These are phyloP conservation scores for Lepisosteus oculatus DNA, from an alignment of 2,113 vertebrate genomes.

Conservation along the genomic window DNA sequence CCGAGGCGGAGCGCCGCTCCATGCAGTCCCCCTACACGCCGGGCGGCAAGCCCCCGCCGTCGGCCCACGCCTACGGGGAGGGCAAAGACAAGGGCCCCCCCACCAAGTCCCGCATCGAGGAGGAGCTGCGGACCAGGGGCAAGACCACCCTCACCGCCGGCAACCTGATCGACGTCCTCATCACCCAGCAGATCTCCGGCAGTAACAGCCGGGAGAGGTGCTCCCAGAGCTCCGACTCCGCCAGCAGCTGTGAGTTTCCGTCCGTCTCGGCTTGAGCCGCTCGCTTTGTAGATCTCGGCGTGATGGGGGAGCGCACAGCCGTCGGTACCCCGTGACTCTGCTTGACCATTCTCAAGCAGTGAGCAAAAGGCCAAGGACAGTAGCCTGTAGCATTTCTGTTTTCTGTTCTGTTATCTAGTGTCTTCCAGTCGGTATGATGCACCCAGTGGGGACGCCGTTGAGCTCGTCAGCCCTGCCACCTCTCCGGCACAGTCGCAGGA, in stretches of 20 bases:
- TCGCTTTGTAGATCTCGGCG: no score
- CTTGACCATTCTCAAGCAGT: no score
- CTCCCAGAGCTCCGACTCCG: conserved; percentile 94
- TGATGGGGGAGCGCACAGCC: no score
- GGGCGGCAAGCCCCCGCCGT: conserved; percentile 76
- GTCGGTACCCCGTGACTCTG: no score
- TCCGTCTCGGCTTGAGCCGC: neutral
- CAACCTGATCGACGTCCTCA: conserved; percentile 98
- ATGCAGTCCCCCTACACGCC: conserved; percentile 67
- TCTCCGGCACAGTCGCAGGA: conserved; percentile 86
- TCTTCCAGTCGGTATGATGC: conserved; percentile 89
- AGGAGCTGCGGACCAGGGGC: conserved; percentile 91
- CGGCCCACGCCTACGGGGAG: conserved; percentile 75
- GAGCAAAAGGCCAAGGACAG: no score
- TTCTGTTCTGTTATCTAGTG: conserved; percentile 61
- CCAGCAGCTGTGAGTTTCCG: conserved; percentile 84
- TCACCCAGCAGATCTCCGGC: conserved; percentile 95
- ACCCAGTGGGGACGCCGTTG: conserved; percentile 79
- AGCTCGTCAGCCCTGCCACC: conserved; percentile 92
- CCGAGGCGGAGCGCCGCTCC: conserved; percentile 62
- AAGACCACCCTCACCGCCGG: conserved; percentile 98
- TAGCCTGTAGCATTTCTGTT: conserved; percentile 24
- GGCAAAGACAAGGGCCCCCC: conserved; percentile 87
- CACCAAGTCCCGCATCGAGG: conserved; percentile 92
- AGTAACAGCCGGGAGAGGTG: conserved; percentile 90